Evolutionary conservation across 2,888 invertebrate species (phyloP).

Genomic region (Strigamia crassipes): DNA sequence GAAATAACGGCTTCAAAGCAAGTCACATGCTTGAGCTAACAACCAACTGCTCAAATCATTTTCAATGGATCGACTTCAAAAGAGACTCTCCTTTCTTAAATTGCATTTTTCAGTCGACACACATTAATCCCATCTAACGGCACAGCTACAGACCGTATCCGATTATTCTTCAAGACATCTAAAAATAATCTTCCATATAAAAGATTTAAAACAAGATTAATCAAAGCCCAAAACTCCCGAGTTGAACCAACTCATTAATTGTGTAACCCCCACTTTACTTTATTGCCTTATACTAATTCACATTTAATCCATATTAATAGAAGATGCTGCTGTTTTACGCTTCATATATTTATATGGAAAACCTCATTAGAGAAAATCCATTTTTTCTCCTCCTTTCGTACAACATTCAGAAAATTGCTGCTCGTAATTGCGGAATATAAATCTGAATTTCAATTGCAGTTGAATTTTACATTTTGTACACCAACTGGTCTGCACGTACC

Average conservation of each 20-base stretch:
- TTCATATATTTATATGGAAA: conserved; percentile 1
- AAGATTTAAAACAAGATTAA: neutral
- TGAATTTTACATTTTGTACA: neutral
- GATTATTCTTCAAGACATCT: too few relatives aligned
- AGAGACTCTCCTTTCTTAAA: neutral
- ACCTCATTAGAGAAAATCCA: conserved; percentile 1
- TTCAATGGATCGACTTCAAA: neutral
- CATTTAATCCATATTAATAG: conserved; percentile 10
- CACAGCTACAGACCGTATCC: neutral
- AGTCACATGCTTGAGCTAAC: neutral
- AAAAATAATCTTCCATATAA: too few relatives aligned
- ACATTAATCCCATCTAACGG: neutral
- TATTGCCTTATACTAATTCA: neutral
- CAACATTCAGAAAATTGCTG: neutral
- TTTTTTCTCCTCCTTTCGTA: neutral
- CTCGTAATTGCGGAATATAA: neutral
- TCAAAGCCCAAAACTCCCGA: neutral
- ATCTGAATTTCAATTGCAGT: neutral
- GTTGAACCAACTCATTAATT: neutral
- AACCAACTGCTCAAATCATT: neutral
- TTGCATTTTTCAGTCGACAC: neutral
- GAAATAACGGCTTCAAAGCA: neutral
- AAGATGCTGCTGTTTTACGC: neutral
- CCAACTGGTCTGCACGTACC: neutral
- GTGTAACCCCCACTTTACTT: neutral